phyloP scores from a whole-genome alignment of 2,797 vertebrate genomes.

The Staurois parvus region DNA sequence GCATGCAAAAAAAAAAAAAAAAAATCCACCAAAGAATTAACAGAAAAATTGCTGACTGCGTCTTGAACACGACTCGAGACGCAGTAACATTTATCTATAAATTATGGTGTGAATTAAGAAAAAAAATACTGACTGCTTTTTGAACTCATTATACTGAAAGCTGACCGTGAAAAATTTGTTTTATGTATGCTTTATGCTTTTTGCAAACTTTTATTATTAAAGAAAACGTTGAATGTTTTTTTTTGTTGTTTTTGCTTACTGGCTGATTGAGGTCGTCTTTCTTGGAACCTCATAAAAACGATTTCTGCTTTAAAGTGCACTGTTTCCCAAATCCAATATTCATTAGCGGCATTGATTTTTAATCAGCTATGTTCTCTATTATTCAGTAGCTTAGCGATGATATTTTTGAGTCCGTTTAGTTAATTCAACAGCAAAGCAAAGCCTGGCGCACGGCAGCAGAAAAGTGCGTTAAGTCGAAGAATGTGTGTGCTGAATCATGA shows the following conservation, averaged over 20 bases:
- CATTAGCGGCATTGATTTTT: slow-evolving; percentile 43
- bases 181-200: slow-evolving; percentile 7
- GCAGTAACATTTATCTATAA: slow-evolving; percentile 39
- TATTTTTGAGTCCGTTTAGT: neutral
- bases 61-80: neutral
- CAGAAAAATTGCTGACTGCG: slow-evolving; percentile 25
- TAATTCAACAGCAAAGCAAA: slow-evolving; percentile 20
- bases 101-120: slow-evolving; percentile 21
- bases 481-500: neutral
- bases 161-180: neutral
- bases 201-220: slow-evolving; percentile 25
- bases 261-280: slow-evolving; percentile 31
- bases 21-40: neutral
- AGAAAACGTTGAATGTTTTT: slow-evolving; percentile 12
- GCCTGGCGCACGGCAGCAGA: neutral
- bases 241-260: neutral
- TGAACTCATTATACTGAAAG: slow-evolving; percentile 13
- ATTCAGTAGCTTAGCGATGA: neutral
- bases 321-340: slow-evolving; percentile 24
- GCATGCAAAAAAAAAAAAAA: neutral
- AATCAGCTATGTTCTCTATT: slow-evolving; percentile 26
- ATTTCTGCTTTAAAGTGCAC: slow-evolving; percentile 11
- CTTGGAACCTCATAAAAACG: slow-evolving; percentile 35
- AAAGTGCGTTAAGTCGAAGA: neutral
- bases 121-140: neutral